Percentiles rank a stretch among this genome's conserved stretches.
These are phyloP conservation scores for Macaca mulatta DNA, from an alignment of 2,113 vertebrate genomes.

Conservation along the genomic window DNA sequence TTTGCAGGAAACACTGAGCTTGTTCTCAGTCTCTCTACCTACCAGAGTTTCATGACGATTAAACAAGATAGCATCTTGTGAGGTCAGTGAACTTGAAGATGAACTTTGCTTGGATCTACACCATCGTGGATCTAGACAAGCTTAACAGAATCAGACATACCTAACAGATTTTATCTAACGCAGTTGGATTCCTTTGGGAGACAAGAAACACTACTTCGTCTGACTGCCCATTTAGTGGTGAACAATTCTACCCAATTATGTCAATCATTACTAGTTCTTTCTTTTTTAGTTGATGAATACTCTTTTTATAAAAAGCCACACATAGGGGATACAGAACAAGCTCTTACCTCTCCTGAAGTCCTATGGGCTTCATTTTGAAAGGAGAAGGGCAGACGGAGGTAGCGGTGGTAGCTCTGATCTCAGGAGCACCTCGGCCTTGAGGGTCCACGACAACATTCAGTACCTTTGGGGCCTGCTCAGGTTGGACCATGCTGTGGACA, in stretches of 20 bases:
- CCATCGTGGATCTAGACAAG: neutral
- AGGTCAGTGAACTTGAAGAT: neutral
- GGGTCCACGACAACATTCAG: slow-evolving; percentile 85
- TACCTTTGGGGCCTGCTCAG: slow-evolving; percentile 85
- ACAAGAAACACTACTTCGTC: neutral
- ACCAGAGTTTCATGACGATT: neutral
- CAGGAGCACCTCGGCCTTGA: slow-evolving; percentile 84
- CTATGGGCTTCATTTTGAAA: slow-evolving; percentile 97
- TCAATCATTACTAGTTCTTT: neutral
- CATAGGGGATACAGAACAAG: neutral
- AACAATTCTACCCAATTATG: neutral
- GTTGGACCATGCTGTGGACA: slow-evolving; percentile 93
- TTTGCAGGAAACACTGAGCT: neutral
- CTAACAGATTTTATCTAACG: neutral
- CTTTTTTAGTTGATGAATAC: neutral
- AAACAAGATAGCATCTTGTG: neutral
- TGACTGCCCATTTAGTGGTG: neutral
- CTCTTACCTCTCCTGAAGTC: slow-evolving; percentile 94
- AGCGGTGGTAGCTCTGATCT: slow-evolving; percentile 87
- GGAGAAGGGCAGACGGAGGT: slow-evolving; percentile 90
- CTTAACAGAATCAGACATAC: neutral
- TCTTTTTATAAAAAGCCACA: neutral
- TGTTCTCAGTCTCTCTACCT: neutral
- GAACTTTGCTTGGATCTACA: neutral
- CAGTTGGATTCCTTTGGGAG: neutral